Conservation (phyloP, 1,140 invertebrate species). For the Drosophila equinoxialis region DNA sequence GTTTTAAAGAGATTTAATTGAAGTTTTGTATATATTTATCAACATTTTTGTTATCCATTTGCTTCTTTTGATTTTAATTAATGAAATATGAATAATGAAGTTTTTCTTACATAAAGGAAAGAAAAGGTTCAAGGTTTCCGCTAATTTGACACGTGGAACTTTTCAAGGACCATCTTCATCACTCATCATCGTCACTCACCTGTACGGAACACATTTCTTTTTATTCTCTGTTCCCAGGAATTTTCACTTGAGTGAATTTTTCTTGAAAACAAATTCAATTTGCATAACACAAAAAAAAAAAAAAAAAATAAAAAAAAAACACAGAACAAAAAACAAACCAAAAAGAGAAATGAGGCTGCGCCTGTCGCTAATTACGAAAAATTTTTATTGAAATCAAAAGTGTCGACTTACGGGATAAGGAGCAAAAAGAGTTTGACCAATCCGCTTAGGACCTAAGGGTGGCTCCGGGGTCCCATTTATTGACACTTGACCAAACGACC, state of each 20-base stretch:
- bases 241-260: conserved; percentile 24
- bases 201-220: conserved; percentile 8
- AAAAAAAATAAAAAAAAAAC: conserved; percentile 18
- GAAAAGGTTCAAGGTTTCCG: conserved; percentile 7
- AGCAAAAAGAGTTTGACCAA: conserved; percentile 22
- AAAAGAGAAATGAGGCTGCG: conserved; percentile 56
- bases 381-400: conserved; percentile 81
- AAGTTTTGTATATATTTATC: not conserved
- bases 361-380: conserved; percentile 75
- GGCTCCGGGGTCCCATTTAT: conserved; percentile 57
- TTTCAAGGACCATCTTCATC: conserved; percentile 5
- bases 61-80: conserved; percentile 7
- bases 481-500: conserved; percentile 78
- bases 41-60: not conserved
- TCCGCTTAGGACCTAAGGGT: conserved; percentile 50
- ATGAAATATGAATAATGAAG: conserved; percentile 13
- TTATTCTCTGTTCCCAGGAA: conserved; percentile 1
- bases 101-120: not conserved
- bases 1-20: conserved; percentile 16
- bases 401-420: conserved; percentile 48
- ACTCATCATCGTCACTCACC: conserved; percentile 15
- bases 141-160: conserved; percentile 22
- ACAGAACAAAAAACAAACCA: conserved; percentile 56
- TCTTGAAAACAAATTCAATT: conserved; percentile 51
- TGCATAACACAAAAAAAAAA: conserved; percentile 33